Evolutionary conservation across 2,113 vertebrate species (phyloP), one percentile per base, ranked within the genome.

Genomic region (Lycocorax pyrrhopterus): DNA sequence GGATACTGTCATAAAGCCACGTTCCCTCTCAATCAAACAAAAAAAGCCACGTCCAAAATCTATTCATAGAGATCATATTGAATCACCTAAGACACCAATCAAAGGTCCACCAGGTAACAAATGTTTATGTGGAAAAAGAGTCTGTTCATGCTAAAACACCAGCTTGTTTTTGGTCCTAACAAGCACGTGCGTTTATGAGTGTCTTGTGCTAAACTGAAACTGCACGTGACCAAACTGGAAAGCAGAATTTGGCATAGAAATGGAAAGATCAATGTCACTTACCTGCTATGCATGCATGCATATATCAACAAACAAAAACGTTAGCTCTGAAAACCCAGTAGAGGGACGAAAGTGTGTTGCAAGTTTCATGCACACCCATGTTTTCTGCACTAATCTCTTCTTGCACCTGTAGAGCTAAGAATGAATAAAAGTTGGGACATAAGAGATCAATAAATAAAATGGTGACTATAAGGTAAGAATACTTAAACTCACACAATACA

Each of bases 31-130:
- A 25, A 93, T 97, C 91, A 99, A 98, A 93, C 98, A 98, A 78
- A 99, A 98, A 94, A 98, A 99, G 63, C 98, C 98, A 63, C 98
- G 99, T n/a, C 99, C 99, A 35, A 99, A 99, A 84, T 99, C 99
- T 46, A 98, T 99, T 90, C 99, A 99, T 89, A 98, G 99, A 35
- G 99, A 99, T 93, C 98, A 99, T 76, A 87, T 99, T 46, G 99
- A 99, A 81, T 99, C 98, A 44, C 99, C 99, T 51, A 99, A 98
- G 96, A 99, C 99, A 5, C 99, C 99, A 33, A 58, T 98, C 90
- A 99, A 98, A 97, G 99, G 98, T 84, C 98, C 98, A 87, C 98
- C 99, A 99, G 99, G 99, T 99, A 99, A 98, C 96, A 92, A 59
- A 56, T 60, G 63, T 49, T 59, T 14, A 14, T 67, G 47, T 27